Evolutionary conservation across 1,140 invertebrate genomes (phyloP), one percentile per base, ranked within the genome.

Genomic region (Propsilocerus akamusi): DNA sequence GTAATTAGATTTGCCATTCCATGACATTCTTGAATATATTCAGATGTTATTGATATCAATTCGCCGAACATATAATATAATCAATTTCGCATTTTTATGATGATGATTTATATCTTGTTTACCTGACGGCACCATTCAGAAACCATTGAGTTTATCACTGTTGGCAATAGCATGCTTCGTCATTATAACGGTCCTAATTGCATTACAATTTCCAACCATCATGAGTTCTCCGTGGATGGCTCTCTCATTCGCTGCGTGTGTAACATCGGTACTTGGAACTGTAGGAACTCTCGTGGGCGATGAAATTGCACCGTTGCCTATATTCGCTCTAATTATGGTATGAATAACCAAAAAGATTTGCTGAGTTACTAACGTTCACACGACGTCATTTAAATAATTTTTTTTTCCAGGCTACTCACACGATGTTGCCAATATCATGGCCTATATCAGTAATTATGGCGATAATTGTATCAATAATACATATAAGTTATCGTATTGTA

Each of bases 371-470:
- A 8, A 8, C 22, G 7, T 46, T 12, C 22, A n/a, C 22, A 14
- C 3, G 20, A n/a, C 4, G 32, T n/a, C 3, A n/a, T 4, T 28
- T 7, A 28, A 28, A 7, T 7, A 7, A 28, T 28, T 28, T 30
- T 30, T 8, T 30, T 30, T 30, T 30, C 28, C 61, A 75, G 73
- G 78, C 75, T 57, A 72, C 79, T 32, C 78, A 82, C 56, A 80
- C 79, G 41, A 81, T 81, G 78, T 69, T 82, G 63, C 79, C 79
- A 1, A 70, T 81, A 53, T 76, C 78, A 2, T 65, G 75, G 56
- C 62, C 72, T 1, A 72, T 80, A 32, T 72, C 78, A 3, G 58
- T 78, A 23, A 66, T 70, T 1, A 62, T 81, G 61, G 74, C 77
- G 0, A 62, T 69, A 2, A 64, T 74, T 7, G 66, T 80, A 49